Conservation (phyloP, 1,140 invertebrate genomes). For the Cotesia chilonis region DNA sequence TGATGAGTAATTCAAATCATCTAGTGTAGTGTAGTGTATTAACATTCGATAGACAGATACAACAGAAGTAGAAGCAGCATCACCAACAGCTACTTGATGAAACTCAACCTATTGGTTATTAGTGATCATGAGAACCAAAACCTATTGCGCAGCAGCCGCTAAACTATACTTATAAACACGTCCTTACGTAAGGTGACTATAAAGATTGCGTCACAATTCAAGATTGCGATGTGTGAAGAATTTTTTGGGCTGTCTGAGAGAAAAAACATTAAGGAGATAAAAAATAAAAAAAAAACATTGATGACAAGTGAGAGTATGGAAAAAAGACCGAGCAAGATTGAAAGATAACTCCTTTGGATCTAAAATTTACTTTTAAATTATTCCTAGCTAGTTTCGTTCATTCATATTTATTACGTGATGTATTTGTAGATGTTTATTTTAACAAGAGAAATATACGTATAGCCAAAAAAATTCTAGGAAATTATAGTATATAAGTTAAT, state of each 20-base stretch:
- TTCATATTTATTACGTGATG: constrained; percentile 8
- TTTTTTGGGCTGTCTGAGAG: constrained; percentile 2
- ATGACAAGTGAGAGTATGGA: constrained; percentile 16
- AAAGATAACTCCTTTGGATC: neutral
- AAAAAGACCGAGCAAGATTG: constrained; percentile 22
- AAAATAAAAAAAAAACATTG: neutral
- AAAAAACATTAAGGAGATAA: constrained; percentile 17
- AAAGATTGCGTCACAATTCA: constrained; percentile 23
- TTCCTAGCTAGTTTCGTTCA: neutral
- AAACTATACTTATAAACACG: neutral
- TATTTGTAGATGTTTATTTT: neutral
- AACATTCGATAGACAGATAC: constrained; percentile 1
- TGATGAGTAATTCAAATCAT: neutral
- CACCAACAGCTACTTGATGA: constrained; percentile 1
- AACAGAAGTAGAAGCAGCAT: neutral
- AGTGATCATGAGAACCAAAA: constrained; percentile 20
- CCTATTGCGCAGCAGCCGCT: constrained; percentile 30
- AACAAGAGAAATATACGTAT: neutral
- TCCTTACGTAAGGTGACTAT: constrained; percentile 34
- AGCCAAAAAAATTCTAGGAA: neutral
- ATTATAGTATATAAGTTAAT: neutral
- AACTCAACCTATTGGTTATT: constrained; percentile 21
- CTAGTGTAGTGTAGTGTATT: neutral
- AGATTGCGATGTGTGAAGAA: constrained; percentile 13
- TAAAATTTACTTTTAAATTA: neutral